Percentiles rank a stretch among this genome's conserved stretches.
Conservation (phyloP, 1,140 invertebrate genomes). For the Cataglyphis hispanica region DNA sequence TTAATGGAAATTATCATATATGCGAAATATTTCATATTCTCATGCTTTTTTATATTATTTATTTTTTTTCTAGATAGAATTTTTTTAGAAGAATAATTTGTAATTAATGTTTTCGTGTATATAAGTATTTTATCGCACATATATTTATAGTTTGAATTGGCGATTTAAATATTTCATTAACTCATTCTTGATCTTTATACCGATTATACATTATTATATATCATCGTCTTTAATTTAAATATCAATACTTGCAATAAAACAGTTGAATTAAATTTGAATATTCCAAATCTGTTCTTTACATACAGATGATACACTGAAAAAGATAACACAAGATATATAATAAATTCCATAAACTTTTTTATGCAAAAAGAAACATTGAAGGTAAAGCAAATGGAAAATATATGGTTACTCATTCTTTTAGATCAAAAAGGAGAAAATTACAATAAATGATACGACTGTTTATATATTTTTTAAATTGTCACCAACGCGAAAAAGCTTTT, state of each 20-base stretch:
- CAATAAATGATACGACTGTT: not conserved
- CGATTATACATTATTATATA: not conserved
- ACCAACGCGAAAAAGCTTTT: not conserved
- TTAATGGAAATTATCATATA: not conserved
- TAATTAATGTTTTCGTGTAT: not conserved
- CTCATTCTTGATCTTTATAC: not conserved
- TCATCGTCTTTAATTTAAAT: not conserved
- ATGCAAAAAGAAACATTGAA: conserved; percentile 18
- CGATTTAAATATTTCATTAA: not conserved
- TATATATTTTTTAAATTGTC: conserved; percentile 28
- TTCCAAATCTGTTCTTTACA: not conserved
- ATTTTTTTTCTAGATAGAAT: not conserved
- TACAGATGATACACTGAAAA: not conserved
- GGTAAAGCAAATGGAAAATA: not conserved
- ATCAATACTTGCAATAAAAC: not conserved
- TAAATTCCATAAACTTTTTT: conserved; percentile 6
- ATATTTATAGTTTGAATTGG: no score
- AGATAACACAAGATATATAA: not conserved
- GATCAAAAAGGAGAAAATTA: conserved; percentile 37
- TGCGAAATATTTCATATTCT: not conserved
- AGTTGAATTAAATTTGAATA: conserved; percentile 3
- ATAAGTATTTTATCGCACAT: not conserved
- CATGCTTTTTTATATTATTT: not conserved
- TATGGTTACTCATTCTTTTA: conserved; percentile 7
- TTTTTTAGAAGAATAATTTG: not conserved